These are phyloP conservation scores for Drosophila antonietae DNA, from an alignment of 2,888 invertebrate genomes.

Conservation along the genomic window DNA sequence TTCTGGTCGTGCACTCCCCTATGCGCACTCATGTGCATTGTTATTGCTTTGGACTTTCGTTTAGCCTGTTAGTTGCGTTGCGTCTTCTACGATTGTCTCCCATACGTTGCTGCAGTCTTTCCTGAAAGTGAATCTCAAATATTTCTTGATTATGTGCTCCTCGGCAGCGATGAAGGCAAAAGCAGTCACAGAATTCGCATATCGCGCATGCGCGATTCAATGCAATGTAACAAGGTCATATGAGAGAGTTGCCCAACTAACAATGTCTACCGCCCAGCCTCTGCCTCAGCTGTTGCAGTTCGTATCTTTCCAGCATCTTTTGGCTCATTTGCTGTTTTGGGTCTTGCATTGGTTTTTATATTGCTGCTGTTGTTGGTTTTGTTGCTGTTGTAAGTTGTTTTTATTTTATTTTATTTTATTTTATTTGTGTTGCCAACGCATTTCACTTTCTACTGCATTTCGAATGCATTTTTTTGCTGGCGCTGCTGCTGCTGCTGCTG, in stretches of 20 bases:
- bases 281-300: neutral
- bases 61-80: constrained; percentile 42
- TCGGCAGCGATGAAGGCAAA: constrained; percentile 28
- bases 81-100: constrained; percentile 29
- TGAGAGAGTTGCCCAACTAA: constrained; percentile 50
- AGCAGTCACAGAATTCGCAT: constrained; percentile 63
- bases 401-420: constrained; percentile 20
- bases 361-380: constrained; percentile 27
- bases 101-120: constrained; percentile 24
- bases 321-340: constrained; percentile 57
- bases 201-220: constrained; percentile 51
- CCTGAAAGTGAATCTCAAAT: constrained; percentile 76
- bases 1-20: neutral
- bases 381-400: constrained; percentile 4
- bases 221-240: constrained; percentile 75
- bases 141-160: constrained; percentile 69
- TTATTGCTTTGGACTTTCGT: constrained; percentile 57
- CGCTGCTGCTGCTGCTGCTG: constrained; percentile 23
- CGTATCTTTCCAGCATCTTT: constrained; percentile 63
- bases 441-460: constrained; percentile 79
- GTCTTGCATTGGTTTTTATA: constrained; percentile 50
- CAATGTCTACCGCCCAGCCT: constrained; percentile 38
- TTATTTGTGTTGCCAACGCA: constrained; percentile 62
- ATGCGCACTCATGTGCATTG: constrained; percentile 39
- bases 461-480: constrained; percentile 59